These are phyloP conservation scores for Lepidochrysops patricia DNA, from an alignment of 2,888 invertebrate species.

Conservation along the genomic window DNA sequence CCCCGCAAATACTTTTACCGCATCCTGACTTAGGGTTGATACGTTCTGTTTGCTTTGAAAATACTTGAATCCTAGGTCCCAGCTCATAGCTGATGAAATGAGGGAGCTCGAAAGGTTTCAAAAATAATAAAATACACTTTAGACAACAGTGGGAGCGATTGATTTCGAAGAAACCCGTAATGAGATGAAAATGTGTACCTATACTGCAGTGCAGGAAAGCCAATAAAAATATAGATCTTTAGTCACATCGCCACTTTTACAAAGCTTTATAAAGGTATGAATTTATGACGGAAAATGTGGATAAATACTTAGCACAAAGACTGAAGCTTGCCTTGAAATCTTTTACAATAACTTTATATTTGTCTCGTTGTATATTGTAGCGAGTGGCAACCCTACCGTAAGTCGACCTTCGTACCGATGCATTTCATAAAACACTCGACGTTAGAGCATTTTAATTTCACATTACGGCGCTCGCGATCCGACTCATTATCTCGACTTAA, in stretches of 20 bases:
- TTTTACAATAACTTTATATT: background rate
- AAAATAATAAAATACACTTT: no score
- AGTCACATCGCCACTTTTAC: no score
- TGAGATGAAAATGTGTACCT: no score
- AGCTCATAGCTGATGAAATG: background rate
- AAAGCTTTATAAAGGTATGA: no score
- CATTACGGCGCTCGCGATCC: constrained; percentile 8
- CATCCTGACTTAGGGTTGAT: constrained; percentile 27
- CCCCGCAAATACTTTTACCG: constrained; percentile 56
- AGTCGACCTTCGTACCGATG: constrained; percentile 9
- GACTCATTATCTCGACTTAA: constrained; percentile 13
- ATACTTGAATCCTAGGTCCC: background rate
- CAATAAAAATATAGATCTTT: no score
- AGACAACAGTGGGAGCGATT: no score
- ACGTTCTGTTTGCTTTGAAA: background rate
- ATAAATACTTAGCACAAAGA: no score
- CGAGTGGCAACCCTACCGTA: background rate
- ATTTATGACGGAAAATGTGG: no score
- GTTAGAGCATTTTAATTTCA: constrained; percentile 19
- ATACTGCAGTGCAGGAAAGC: no score
- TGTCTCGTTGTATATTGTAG: background rate
- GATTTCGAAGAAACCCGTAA: no score
- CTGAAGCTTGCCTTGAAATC: background rate
- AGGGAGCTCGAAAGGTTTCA: no score
- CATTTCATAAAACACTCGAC: constrained; percentile 15